A percentile compares a stretch with the other conserved stretches of the same genome.
Conservation (phyloP, 2,113 vertebrate genomes). For the Girardinichthys multiradiatus region DNA sequence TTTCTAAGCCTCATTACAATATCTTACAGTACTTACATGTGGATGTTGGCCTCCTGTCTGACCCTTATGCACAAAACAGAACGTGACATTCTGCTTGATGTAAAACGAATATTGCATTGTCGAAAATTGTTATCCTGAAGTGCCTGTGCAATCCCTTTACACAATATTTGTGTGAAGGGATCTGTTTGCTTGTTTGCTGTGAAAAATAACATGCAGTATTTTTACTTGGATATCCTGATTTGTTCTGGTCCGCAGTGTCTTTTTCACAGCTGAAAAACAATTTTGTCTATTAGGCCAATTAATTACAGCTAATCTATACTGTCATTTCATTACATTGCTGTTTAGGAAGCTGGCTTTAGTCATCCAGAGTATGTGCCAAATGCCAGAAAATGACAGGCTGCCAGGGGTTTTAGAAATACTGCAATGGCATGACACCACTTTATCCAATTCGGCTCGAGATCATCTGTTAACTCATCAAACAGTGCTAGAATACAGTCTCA, state of each 20-base stretch:
- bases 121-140: neutral
- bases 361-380: conserved; percentile 27
- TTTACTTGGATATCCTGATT: neutral
- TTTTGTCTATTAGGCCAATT: conserved; percentile 5
- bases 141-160: neutral
- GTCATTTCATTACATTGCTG: conserved; percentile 17
- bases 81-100: conserved; percentile 22
- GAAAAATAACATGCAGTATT: neutral
- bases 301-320: conserved; percentile 16
- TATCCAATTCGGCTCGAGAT: conserved; percentile 34
- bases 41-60: conserved; percentile 38
- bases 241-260: neutral
- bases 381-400: conserved; percentile 29
- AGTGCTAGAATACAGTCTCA: conserved; percentile 30
- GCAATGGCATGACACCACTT: conserved; percentile 28
- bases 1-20: conserved; percentile 61
- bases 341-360: conserved; percentile 8
- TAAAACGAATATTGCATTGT: neutral
- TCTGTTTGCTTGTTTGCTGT: too few relatives aligned
- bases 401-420: conserved; percentile 47
- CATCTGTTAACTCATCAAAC: conserved; percentile 41
- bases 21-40: conserved; percentile 65
- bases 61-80: conserved; percentile 37
- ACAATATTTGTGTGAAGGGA: neutral
- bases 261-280: neutral